Evolutionary conservation across 2,797 vertebrate genomes (phyloP), one percentile per base, ranked within the genome.

Genomic region (Hipposideros larvatus): DNA sequence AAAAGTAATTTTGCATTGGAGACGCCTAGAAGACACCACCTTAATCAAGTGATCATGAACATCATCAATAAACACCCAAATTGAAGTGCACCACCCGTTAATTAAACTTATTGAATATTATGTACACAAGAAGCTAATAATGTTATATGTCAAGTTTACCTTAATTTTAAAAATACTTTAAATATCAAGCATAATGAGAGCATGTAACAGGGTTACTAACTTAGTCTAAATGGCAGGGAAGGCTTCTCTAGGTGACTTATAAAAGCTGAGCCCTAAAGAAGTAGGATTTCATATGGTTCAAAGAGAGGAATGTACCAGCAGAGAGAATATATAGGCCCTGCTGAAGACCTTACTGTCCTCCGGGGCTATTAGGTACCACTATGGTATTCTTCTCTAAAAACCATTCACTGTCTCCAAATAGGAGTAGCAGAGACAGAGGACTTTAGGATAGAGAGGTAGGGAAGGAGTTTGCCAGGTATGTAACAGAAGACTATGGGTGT

Each of bases 141-240:
- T 10, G 24, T 66, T 51, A 83, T 11, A 41, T 37, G 28, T 83
- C 61, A 83, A 48, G 15, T 48, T 48, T 24, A 51, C 80, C 31
- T 84, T 21, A 46, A 55, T 86, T 79, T 28, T 15, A 70, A 90
- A 79, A 63, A 57, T 90, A 61, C 73, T 51, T 82, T 65, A 94
- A 90, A 78, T 34, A 46, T 85, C 37, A 71, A 78, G 19, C 28
- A 79, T 78, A 79, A 53, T 41, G 11, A 82, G 15, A 83, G 43
- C 26, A 61, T 34, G 22, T 80, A 87, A 46, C 19, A 82, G 48
- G 21, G 37, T 46, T 88, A 84, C 5, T 24, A 57, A 68, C 28
- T 82, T 87, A 43, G 53, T 53, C 43, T 70, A 68, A n/a, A 77
- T 26, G 34, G 24, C 43, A 88, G 46, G 4, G 21, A 91, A 79